Percentiles rank a stretch among this genome's conserved stretches.
Conservation (phyloP, 2,113 vertebrate species). For the Benitochromis conjunctus region DNA sequence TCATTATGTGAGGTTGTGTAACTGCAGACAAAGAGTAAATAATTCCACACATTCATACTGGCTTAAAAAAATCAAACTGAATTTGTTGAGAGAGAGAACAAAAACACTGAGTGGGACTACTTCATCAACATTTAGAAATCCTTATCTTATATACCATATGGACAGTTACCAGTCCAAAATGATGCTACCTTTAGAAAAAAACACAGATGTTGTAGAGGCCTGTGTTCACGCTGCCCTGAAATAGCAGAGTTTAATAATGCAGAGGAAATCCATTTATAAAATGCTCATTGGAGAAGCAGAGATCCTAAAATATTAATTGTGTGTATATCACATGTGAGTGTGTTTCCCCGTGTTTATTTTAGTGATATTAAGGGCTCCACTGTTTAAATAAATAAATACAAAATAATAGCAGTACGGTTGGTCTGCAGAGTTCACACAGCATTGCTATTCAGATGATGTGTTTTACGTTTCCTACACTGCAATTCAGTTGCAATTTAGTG, state of each 20-base stretch:
- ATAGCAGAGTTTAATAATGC: constrained; percentile 21
- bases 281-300: background rate
- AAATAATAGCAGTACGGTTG: background rate
- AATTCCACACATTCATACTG: background rate
- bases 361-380: background rate
- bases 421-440: background rate
- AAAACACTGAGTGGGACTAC: background rate
- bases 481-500: background rate
- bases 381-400: too few relatives aligned
- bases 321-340: background rate
- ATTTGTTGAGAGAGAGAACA: background rate
- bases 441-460: background rate
- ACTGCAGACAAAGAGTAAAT: background rate
- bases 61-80: background rate
- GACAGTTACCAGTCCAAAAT: background rate
- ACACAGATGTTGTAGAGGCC: background rate
- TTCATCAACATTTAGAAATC: background rate
- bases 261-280: constrained; percentile 32
- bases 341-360: background rate
- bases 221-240: background rate
- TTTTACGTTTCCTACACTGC: background rate
- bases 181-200: background rate
- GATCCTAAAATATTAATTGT: constrained; percentile 20
- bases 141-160: background rate
- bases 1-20: constrained; percentile 29